Conservation (phyloP, 1,140 invertebrate species). For the Drosophila repletoides region DNA sequence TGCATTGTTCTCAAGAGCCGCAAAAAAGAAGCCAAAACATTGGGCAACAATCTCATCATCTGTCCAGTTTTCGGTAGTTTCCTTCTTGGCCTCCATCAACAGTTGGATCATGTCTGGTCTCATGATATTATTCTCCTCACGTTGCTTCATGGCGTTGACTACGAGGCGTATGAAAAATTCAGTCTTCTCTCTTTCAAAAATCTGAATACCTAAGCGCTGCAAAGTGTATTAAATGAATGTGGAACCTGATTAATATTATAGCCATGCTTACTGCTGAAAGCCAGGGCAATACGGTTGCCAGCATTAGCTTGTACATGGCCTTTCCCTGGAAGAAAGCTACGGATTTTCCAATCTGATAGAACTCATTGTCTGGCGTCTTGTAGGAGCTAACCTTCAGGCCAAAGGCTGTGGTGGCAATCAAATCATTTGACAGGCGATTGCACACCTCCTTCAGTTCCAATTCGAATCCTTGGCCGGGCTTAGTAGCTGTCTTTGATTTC, state of each 20-base stretch:
- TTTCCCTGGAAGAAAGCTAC: slow-evolving; percentile 70
- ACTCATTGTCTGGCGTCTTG: slow-evolving; percentile 82
- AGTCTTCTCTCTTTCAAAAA: slow-evolving; percentile 57
- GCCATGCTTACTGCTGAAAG: slow-evolving; percentile 41
- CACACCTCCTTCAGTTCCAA: slow-evolving; percentile 83
- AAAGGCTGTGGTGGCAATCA: slow-evolving; percentile 84
- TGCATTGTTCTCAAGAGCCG: slow-evolving; percentile 86
- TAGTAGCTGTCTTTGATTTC: not conserved
- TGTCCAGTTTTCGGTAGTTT: slow-evolving; percentile 78
- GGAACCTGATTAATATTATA: not conserved
- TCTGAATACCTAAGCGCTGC: slow-evolving; percentile 42
- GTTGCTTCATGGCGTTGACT: slow-evolving; percentile 74
- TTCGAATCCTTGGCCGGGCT: slow-evolving; percentile 50
- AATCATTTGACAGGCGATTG: slow-evolving; percentile 83
- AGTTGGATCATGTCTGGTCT: slow-evolving; percentile 83
- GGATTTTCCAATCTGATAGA: slow-evolving; percentile 82
- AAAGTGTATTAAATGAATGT: not conserved
- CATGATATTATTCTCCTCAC: slow-evolving; percentile 77
- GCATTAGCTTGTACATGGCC: slow-evolving; percentile 62
- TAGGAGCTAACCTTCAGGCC: slow-evolving; percentile 83
- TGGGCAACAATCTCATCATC: slow-evolving; percentile 84
- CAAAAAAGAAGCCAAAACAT: slow-evolving; percentile 83
- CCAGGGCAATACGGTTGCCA: slow-evolving; percentile 30
- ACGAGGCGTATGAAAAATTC: slow-evolving; percentile 75
- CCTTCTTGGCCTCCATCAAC: slow-evolving; percentile 82